Evolutionary conservation across 2,113 vertebrate genomes (phyloP), one percentile per base, ranked within the genome.

Genomic region (Misgurnus anguillicaudatus): DNA sequence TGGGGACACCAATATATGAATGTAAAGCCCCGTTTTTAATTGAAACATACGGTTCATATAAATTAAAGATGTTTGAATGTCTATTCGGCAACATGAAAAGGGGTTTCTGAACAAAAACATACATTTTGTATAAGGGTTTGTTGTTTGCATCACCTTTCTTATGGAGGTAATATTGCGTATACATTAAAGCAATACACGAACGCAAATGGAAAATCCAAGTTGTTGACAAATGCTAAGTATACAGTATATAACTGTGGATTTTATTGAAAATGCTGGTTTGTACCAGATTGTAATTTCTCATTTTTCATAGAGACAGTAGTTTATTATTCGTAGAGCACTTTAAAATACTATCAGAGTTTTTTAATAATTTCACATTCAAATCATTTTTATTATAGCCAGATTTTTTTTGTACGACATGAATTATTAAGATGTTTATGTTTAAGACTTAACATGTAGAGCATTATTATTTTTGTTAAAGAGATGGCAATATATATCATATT

Each of bases 251-350:
- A 61, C 62, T 74, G 68, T 67, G 64, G 68, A 60, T 72, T 72
- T 72, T 42, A 72, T 58, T 42, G 53, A 73, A 9, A 73, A 41
- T 9, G 51, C 41, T 57, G 69, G 47, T n/a, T 51, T 82, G 11
- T 24, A 14, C 39, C 19, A 73, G 55, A 80, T 75, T 53, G 64
- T 47, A 70, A 73, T 64, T 72, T 72, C 13, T 55, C 58, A 42
- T 72, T 36, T 53, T 38, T 76, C 58, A 67, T 47, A 10, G 58
- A 70, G 64, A 74, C 70, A 47, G 45, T 78, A 55, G 62, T 42
- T 71, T 69, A 72, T 66, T 80, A 70, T 82, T 75, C 47, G 78
- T 80, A 82, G 71, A 76, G 83, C 83, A 85, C 80, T 85, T 85
- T 82, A 79, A 82, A 82, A 68, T 72, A 78, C 76, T 69, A 75